Conservation (phyloP, 2,113 vertebrate species). For the Rhinichthys klamathensis region DNA sequence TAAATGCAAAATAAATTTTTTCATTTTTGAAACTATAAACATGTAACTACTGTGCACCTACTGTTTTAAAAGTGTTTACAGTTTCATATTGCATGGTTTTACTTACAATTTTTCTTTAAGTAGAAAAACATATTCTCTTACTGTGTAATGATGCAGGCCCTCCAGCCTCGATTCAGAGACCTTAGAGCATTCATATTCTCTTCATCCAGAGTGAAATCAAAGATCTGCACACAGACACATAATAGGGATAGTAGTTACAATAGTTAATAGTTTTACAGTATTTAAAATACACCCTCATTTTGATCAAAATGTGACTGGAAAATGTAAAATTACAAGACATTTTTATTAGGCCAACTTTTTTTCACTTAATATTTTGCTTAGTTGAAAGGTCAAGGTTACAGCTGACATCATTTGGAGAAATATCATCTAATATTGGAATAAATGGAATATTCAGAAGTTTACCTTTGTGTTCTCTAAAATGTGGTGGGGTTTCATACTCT, state of each 20-base stretch:
- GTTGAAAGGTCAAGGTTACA: neutral
- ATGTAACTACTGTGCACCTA: neutral
- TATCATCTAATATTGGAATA: neutral
- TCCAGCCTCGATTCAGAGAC: slow-evolving; percentile 73
- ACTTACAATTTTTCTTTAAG: neutral
- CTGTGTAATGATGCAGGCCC: slow-evolving; percentile 53
- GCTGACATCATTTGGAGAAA: neutral
- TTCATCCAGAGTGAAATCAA: slow-evolving; percentile 73
- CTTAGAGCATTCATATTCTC: slow-evolving; percentile 70
- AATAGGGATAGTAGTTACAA: neutral
- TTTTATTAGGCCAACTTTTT: neutral
- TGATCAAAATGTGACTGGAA: neutral
- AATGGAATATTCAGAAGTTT: neutral
- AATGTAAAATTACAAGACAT: neutral
- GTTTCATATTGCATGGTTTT: neutral
- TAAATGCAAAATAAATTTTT: neutral
- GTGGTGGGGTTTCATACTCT: slow-evolving; percentile 75
- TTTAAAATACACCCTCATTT: too few species aligned
- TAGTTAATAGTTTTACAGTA: neutral
- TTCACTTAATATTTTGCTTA: neutral
- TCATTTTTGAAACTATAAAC: neutral
- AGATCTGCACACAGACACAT: slow-evolving; percentile 68
- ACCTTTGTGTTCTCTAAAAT: slow-evolving; percentile 82
- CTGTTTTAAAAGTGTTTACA: neutral
- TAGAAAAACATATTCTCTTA: slow-evolving; percentile 55